Percentiles rank a stretch among this genome's conserved stretches.
Evolutionary conservation across 2,797 vertebrate genomes (phyloP).

Genomic region (Cyprinodon diabolis): DNA sequence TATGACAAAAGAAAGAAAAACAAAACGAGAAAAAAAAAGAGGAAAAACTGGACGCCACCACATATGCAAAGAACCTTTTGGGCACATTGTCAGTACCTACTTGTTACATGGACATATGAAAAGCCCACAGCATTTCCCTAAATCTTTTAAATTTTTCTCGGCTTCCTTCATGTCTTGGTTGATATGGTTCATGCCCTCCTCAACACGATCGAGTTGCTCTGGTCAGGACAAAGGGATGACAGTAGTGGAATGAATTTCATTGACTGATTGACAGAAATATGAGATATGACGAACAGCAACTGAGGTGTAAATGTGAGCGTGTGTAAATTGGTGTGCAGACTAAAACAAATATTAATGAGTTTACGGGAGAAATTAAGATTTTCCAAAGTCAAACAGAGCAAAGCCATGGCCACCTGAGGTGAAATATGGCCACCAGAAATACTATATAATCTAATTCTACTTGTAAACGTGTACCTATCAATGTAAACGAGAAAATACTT

Average conservation of each 20-base stretch:
- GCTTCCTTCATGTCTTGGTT: conserved; percentile 99
- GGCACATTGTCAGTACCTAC: conserved; percentile 97
- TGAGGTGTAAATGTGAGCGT: conserved; percentile 24
- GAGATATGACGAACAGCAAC: conserved; percentile 86
- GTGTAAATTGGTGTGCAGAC: conserved; percentile 4
- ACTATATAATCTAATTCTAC: not conserved
- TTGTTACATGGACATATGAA: conserved; percentile 99
- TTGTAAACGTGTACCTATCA: not conserved
- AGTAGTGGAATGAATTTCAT: conserved; percentile 98
- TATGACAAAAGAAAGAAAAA: conserved; percentile 92
- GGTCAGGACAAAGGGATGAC: conserved; percentile 99
- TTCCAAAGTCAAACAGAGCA: conserved; percentile 5
- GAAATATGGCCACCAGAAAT: conserved; percentile 9
- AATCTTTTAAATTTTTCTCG: conserved; percentile 99
- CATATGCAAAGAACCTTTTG: conserved; percentile 89
- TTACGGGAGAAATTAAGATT: not conserved
- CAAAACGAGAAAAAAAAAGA: conserved; percentile 82
- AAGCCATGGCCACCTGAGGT: conserved; percentile 5
- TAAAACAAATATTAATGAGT: too few relatives aligned
- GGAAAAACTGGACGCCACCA: conserved; percentile 94
- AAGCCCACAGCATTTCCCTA: conserved; percentile 99
- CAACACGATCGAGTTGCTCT: conserved; percentile 99
- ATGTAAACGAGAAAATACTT: not conserved
- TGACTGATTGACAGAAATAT: conserved; percentile 88
- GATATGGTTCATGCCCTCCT: conserved; percentile 99